A percentile compares a stretch with the other conserved stretches of the same genome.
These are phyloP conservation scores for Damaliscus lunatus DNA, from an alignment of 2,113 vertebrate genomes.

Conservation along the genomic window DNA sequence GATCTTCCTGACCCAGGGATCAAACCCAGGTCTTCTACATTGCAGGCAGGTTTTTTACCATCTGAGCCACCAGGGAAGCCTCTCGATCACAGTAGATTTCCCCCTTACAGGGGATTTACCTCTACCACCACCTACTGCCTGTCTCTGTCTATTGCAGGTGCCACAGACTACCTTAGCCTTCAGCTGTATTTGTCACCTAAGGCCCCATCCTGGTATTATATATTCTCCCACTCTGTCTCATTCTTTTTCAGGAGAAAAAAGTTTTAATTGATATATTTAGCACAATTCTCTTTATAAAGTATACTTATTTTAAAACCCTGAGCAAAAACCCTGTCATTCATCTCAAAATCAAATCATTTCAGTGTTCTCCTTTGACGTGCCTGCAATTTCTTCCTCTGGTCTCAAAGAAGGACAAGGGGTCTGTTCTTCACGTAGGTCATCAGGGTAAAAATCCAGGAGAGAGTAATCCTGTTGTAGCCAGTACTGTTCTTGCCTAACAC, in stretches of 20 bases:
- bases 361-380: not conserved
- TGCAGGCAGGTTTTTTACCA: not conserved
- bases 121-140: not conserved
- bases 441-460: constrained; percentile 83
- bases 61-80: not conserved
- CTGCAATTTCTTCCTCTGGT: not conserved
- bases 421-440: not conserved
- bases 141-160: not conserved
- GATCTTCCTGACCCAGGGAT: not conserved
- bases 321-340: not conserved
- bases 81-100: not conserved
- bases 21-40: not conserved
- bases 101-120: not conserved
- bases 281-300: not conserved
- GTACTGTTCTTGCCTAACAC: constrained; percentile 91
- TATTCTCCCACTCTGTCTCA: not conserved
- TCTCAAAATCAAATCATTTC: constrained; percentile 18
- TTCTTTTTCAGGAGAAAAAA: not conserved
- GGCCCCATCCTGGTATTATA: not conserved
- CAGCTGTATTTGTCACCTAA: not conserved
- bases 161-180: not conserved
- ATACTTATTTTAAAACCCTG: constrained; percentile 3
- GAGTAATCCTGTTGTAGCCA: constrained; percentile 86
- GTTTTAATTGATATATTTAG: constrained; percentile 36
- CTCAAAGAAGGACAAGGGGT: not conserved